Percentiles rank a stretch among this genome's conserved stretches.
phyloP scores from a whole-genome alignment of 2,888 invertebrate genomes.

The Galeruca laticollis region DNA sequence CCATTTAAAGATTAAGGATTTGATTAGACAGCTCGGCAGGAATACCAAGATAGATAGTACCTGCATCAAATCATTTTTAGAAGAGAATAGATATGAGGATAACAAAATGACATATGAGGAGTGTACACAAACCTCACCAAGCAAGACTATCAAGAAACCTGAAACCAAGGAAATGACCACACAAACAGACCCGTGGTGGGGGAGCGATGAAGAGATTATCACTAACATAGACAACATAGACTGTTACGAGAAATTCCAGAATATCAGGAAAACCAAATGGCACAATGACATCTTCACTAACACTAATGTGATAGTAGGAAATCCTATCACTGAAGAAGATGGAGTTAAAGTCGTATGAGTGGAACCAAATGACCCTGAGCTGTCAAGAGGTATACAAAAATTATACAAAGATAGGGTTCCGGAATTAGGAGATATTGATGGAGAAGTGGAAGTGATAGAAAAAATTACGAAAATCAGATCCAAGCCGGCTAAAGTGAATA shows the following conservation, averaged over 20 bases:
- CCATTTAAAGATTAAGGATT: too few relatives aligned
- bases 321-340: background rate
- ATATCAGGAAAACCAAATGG: background rate
- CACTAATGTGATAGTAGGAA: background rate
- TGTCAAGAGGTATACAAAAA: background rate
- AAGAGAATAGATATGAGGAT: too few relatives aligned
- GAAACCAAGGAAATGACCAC: too few relatives aligned
- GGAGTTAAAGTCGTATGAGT: background rate
- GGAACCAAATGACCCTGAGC: background rate
- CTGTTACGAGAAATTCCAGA: background rate
- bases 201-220: background rate
- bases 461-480: background rate
- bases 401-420: background rate
- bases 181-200: too few relatives aligned
- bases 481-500: background rate
- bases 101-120: background rate
- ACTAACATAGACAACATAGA: background rate
- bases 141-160: too few relatives aligned
- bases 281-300: background rate
- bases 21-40: too few relatives aligned
- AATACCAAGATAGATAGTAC: too few relatives aligned
- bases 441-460: background rate
- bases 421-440: background rate
- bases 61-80: too few relatives aligned
- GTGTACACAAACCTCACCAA: too few relatives aligned